These are phyloP conservation scores for Ptiloglossa arizonensis DNA, from an alignment of 1,140 invertebrate genomes.

Conservation along the genomic window DNA sequence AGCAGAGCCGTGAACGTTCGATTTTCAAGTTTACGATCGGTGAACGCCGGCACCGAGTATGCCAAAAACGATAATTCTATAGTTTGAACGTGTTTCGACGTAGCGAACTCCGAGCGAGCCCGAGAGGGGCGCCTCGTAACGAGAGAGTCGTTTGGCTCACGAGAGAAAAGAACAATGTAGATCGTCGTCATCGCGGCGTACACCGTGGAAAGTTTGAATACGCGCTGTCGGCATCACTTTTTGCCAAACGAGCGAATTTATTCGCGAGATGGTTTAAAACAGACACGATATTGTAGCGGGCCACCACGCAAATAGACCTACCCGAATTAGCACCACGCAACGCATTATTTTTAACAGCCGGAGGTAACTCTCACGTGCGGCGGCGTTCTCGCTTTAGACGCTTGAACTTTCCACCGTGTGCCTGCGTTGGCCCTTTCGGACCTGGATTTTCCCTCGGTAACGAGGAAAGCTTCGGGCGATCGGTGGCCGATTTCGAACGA, in stretches of 20 bases:
- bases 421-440: conserved; percentile 12
- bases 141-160: no score
- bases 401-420: conserved; percentile 45
- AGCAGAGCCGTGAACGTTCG: conserved; percentile 18
- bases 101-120: no score
- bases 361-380: conserved; percentile 21
- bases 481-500: no score
- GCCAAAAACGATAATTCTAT: no score
- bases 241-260: neutral
- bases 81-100: no score
- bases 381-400: conserved; percentile 37
- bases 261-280: conserved; percentile 16
- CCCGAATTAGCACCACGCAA: conserved; percentile 54
- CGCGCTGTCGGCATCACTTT: neutral
- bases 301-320: conserved; percentile 53
- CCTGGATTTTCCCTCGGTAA: neutral
- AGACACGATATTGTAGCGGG: conserved; percentile 14
- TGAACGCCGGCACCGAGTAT: no score
- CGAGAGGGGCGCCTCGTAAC: no score
- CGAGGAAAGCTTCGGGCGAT: neutral
- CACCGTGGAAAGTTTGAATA: no score
- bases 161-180: no score
- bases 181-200: no score
- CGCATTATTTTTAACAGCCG: conserved; percentile 59
- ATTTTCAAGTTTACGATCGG: conserved; percentile 25